Percentiles rank a stretch among this genome's conserved stretches.
Evolutionary conservation across 2,888 invertebrate species (phyloP).

Genomic region (Agrilus cyanescens): DNA sequence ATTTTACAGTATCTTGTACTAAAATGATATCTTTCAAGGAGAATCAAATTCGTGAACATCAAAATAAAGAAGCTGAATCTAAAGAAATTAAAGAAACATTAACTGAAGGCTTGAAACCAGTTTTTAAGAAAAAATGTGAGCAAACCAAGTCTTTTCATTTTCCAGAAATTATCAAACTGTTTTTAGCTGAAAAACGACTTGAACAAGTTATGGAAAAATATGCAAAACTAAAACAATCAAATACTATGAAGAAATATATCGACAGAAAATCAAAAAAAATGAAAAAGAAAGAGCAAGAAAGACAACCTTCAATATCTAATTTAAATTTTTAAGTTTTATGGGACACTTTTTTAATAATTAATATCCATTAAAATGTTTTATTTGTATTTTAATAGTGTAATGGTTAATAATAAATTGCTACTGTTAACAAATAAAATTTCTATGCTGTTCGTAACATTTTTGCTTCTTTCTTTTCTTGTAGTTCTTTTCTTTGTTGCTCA

Average conservation of each 20-base stretch:
- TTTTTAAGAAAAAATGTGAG: constrained; percentile 62
- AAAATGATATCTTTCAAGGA: constrained; percentile 33
- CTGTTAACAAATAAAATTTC: neutral
- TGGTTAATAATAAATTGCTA: constrained; percentile 1
- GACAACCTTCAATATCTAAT: neutral
- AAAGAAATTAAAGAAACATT: constrained; percentile 45
- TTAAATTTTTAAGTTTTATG: neutral
- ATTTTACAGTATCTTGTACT: no score
- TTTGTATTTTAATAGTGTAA: no score
- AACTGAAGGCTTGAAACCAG: constrained; percentile 57
- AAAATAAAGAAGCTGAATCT: constrained; percentile 45
- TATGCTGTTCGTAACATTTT: constrained; percentile 73
- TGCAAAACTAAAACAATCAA: constrained; percentile 64
- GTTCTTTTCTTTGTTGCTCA: constrained; percentile 59
- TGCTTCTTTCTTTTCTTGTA: constrained; percentile 77
- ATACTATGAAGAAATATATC: constrained; percentile 69
- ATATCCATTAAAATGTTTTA: no score
- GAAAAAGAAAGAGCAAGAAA: constrained; percentile 29
- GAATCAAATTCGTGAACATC: constrained; percentile 62
- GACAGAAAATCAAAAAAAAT: constrained; percentile 70
- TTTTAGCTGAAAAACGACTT: constrained; percentile 67
- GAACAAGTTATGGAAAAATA: constrained; percentile 67
- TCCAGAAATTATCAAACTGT: constrained; percentile 8
- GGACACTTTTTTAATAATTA: no score
- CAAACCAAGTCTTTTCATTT: constrained; percentile 9